These are phyloP conservation scores for Gambusia holbrooki DNA, from an alignment of 2,113 vertebrate species.

Conservation along the genomic window DNA sequence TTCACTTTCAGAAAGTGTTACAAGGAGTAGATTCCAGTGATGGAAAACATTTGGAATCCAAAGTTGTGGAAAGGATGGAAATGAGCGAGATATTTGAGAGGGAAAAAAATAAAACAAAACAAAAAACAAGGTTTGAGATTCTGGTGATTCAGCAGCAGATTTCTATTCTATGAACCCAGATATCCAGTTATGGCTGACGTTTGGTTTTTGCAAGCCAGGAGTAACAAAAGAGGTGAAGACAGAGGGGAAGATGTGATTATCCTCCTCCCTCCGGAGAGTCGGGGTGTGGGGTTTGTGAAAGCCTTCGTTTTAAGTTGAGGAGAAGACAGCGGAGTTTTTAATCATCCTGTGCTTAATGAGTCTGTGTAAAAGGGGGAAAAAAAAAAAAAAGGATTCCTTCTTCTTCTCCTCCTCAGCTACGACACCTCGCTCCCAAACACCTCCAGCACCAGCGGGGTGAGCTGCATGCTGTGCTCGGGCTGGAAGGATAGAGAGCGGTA, in stretches of 20 bases:
- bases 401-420: slow-evolving; percentile 68
- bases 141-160: slow-evolving; percentile 35
- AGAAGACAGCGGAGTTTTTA: slow-evolving; percentile 26
- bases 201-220: slow-evolving; percentile 20
- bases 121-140: slow-evolving; percentile 28
- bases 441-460: slow-evolving; percentile 94
- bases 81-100: slow-evolving; percentile 3
- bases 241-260: slow-evolving; percentile 27
- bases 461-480: slow-evolving; percentile 93
- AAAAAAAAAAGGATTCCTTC: neutral
- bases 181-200: slow-evolving; percentile 12
- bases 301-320: slow-evolving; percentile 27
- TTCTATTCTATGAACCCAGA: slow-evolving; percentile 39
- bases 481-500: slow-evolving; percentile 93
- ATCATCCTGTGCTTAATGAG: slow-evolving; percentile 31
- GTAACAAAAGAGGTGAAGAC: slow-evolving; percentile 13
- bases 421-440: slow-evolving; percentile 96
- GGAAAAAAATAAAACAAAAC: neutral
- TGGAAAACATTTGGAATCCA: slow-evolving; percentile 26
- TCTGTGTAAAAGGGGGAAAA: slow-evolving; percentile 1
- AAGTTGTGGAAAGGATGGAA: slow-evolving; percentile 21
- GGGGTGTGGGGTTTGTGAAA: slow-evolving; percentile 13
- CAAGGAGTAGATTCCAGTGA: slow-evolving; percentile 15
- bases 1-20: slow-evolving; percentile 18
- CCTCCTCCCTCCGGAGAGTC: slow-evolving; percentile 36